Evolutionary conservation across 1,140 invertebrate species (phyloP).

Genomic region (Cydia amplana): DNA sequence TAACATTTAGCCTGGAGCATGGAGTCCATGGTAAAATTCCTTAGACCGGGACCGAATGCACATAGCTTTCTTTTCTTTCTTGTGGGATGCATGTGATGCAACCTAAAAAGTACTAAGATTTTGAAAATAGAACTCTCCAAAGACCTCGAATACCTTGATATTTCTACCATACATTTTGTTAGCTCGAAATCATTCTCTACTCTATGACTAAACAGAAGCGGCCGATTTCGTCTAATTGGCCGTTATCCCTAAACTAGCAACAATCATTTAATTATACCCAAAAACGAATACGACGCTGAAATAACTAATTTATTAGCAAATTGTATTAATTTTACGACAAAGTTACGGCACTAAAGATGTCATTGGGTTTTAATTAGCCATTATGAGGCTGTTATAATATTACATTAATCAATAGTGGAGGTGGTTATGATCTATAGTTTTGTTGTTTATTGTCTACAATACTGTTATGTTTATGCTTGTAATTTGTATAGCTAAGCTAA

Average conservation of each 20-base stretch:
- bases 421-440: not conserved
- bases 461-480: not conserved
- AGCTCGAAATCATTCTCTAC: conserved; percentile 6
- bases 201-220: conserved; percentile 23
- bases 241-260: conserved; percentile 17
- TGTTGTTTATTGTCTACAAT: not conserved
- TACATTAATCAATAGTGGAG: conserved; percentile 13
- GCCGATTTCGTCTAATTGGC: conserved; percentile 22
- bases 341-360: conserved; percentile 20
- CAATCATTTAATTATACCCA: conserved; percentile 25
- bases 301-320: conserved; percentile 23
- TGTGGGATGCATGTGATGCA: not conserved
- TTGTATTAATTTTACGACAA: conserved; percentile 29
- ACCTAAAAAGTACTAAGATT: not conserved
- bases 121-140: not conserved
- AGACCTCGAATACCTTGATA: not conserved
- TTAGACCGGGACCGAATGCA: too few relatives aligned
- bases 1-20: too few relatives aligned
- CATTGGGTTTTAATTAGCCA: conserved; percentile 17
- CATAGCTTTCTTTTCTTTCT: too few relatives aligned
- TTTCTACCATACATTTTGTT: not conserved
- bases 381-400: not conserved
- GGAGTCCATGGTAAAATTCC: too few relatives aligned
- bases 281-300: conserved; percentile 11
- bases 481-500: too few relatives aligned